Evolutionary conservation across 1,140 invertebrate species (phyloP).

Genomic region (Solenopsis invicta): DNA sequence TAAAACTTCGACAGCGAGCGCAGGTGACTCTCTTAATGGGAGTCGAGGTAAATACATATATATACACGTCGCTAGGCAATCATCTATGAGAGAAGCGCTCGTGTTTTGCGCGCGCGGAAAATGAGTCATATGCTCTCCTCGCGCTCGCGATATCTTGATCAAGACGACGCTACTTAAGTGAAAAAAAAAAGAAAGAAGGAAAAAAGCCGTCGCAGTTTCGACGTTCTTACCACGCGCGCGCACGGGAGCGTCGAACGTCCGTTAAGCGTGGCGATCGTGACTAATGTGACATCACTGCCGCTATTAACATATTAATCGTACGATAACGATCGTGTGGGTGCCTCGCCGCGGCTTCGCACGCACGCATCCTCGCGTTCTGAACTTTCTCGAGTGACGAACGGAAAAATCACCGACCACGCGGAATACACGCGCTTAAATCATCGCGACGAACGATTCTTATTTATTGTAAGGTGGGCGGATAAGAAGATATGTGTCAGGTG

Average conservation of each 20-base stretch:
- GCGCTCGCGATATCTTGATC: conserved; percentile 49
- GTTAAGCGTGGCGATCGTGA: conserved; percentile 26
- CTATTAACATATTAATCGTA: conserved; percentile 69
- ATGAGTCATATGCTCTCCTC: conserved; percentile 1
- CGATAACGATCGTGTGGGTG: conserved; percentile 37
- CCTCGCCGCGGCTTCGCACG: conserved; percentile 12
- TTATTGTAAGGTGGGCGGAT: conserved; percentile 65
- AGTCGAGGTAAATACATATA: neutral
- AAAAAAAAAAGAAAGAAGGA: conserved; percentile 54
- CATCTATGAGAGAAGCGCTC: conserved; percentile 5
- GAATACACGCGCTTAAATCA: conserved; percentile 54
- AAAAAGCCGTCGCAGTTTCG: conserved; percentile 29
- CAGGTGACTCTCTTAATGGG: neutral
- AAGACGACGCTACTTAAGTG: conserved; percentile 17
- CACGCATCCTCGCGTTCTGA: neutral
- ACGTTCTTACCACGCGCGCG: neutral
- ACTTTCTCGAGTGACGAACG: neutral
- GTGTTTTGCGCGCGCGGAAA: conserved; percentile 20
- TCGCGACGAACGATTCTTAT: conserved; percentile 56
- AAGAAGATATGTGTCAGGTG: conserved; percentile 63
- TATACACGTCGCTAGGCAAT: neutral
- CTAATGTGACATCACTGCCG: conserved; percentile 17
- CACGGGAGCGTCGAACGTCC: conserved; percentile 36
- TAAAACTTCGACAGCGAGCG: neutral
- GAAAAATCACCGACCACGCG: conserved; percentile 24